Evolutionary conservation across 2,113 vertebrate species (phyloP).

Genomic region (Azemiops feae): DNA sequence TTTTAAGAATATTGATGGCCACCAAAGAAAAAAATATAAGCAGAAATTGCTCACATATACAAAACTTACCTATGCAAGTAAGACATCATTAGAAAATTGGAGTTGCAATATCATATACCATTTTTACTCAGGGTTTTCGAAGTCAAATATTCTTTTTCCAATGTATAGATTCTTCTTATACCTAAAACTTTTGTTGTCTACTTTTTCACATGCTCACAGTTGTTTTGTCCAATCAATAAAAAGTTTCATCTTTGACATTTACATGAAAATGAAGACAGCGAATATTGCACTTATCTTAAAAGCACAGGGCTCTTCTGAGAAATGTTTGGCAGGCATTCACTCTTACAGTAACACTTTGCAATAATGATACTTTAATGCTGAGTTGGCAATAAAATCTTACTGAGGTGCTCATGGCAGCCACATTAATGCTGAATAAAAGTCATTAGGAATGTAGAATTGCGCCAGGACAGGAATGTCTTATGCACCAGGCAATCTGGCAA

Average conservation of each 20-base stretch:
- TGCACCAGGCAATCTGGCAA: constrained; percentile 24
- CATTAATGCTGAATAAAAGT: constrained; percentile 65
- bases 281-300: constrained; percentile 48
- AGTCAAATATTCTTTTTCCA: constrained; percentile 45
- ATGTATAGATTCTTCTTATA: constrained; percentile 57
- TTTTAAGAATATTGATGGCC: not conserved
- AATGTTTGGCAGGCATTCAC: constrained; percentile 62
- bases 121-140: not conserved
- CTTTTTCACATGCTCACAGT: constrained; percentile 53
- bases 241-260: constrained; percentile 56
- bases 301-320: constrained; percentile 71
- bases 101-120: not conserved
- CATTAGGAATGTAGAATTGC: constrained; percentile 48
- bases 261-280: constrained; percentile 52
- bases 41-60: not conserved
- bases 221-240: constrained; percentile 71
- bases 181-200: constrained; percentile 55
- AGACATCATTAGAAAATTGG: not conserved
- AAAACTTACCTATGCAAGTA: not conserved
- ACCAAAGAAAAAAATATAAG: not conserved
- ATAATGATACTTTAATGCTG: constrained; percentile 71
- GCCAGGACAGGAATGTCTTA: constrained; percentile 49
- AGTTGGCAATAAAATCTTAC: constrained; percentile 62
- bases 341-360: constrained; percentile 76
- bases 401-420: constrained; percentile 52